Base-by-base conservation (phyloP, 2,113 vertebrate genomes). In the Alosa alosa region DNA sequence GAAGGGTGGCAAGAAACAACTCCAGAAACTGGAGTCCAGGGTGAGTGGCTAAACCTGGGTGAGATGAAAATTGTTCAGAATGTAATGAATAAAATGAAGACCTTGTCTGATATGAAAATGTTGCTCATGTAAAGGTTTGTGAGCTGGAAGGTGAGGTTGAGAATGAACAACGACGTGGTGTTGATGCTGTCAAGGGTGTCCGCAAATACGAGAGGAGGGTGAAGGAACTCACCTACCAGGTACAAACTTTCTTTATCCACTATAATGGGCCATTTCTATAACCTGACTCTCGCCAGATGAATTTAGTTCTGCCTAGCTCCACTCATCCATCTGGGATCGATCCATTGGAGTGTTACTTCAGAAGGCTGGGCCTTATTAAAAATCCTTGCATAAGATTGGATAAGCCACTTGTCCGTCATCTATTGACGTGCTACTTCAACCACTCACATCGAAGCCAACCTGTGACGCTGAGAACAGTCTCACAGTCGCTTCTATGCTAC, bases 1-100 rank as follows among this genome's bases (percentile, higher is more conserved):
- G 92, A 96, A 96, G 90, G 96, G 96, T 0, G 96, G 96, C 85
- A 97, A 96, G 95, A 96, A 97, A 91, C 96, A 96, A 91, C 91
- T 96, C 88, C 96, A 96, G 94, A 97, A 97, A 89, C 93, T 97
- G 91, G 96, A 97, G 86, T 82, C 57, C 11, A 88, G 86, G 44
- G 88, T 89, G 39, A 47, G 83, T 64, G n/a, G 7, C 25, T 44
- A 15, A 5, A 39, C 6, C 2, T 44, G 41, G 41, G 41, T 44
- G 0, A 44, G 41, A 18, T 78, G 31, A 31, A 31, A 31, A 15
- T 17, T 78, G 31, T 31, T 31, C 10, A 55, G 3, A 36, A 78
- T 5, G 10, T 20, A 25, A 0, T n/a, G 9, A 8, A 9, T 55
- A 11, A 0, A 39, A 81, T 10, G 44, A 81, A 31, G n/a, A 44